Conservation (phyloP, 2,888 invertebrate species). For the Tetramorium bicarinatum region DNA sequence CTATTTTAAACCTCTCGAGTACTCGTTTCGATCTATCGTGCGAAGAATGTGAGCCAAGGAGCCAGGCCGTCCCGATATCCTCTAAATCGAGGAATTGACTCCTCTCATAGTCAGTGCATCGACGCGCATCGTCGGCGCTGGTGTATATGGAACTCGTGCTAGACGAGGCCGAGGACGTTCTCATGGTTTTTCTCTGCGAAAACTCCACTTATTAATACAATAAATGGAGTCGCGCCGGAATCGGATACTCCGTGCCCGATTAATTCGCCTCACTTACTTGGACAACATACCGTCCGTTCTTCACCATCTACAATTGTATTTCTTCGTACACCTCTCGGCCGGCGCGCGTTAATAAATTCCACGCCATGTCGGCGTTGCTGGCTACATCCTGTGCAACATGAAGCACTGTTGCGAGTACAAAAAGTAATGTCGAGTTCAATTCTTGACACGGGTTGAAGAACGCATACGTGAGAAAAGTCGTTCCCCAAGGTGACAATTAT, state of each 20-base stretch:
- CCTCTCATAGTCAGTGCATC: constrained; percentile 55
- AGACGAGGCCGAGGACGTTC: constrained; percentile 67
- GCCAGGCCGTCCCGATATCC: constrained; percentile 63
- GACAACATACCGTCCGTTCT: constrained; percentile 48
- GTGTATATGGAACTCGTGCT: constrained; percentile 70
- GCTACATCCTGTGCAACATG: neutral
- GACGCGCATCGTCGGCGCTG: constrained; percentile 64
- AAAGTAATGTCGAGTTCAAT: neutral
- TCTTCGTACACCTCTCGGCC: neutral
- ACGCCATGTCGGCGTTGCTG: constrained; percentile 41
- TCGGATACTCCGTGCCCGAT: neutral
- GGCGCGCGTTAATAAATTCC: constrained; percentile 21
- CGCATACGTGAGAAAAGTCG: neutral
- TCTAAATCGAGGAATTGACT: constrained; percentile 63
- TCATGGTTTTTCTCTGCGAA: constrained; percentile 67
- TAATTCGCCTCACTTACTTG: constrained; percentile 60
- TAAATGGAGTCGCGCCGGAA: constrained; percentile 21
- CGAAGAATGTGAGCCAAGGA: constrained; percentile 61
- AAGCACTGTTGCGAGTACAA: neutral
- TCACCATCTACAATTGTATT: constrained; percentile 65
- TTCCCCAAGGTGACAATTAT: neutral
- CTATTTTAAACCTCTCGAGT: constrained; percentile 48
- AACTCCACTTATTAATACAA: constrained; percentile 18
- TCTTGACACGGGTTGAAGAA: neutral
- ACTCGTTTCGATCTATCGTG: constrained; percentile 55